Conservation (phyloP, 2,888 invertebrate genomes). For the Siphlonurus alternatus region DNA sequence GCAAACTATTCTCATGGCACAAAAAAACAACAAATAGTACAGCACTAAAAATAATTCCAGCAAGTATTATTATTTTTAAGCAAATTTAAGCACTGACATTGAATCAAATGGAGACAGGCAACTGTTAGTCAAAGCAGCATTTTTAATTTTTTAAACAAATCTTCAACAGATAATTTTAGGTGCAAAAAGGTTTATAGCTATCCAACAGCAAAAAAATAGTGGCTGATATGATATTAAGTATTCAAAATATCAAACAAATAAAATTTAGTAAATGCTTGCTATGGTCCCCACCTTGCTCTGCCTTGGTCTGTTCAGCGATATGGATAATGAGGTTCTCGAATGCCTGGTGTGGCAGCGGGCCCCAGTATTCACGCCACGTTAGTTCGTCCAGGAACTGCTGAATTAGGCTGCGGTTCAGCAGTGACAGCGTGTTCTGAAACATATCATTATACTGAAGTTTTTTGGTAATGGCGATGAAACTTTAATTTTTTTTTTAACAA, state of each 20-base stretch:
- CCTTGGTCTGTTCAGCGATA: slow-evolving; percentile 58
- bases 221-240: background rate
- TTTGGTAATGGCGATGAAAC: too few species aligned
- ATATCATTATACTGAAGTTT: too few species aligned
- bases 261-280: background rate
- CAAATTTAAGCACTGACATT: too few species aligned
- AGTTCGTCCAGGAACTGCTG: slow-evolving; percentile 82
- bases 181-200: background rate
- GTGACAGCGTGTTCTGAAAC: slow-evolving; percentile 58
- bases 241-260: background rate
- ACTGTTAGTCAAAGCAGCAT: background rate
- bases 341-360: slow-evolving; percentile 54
- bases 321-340: slow-evolving; percentile 68
- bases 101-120: too few species aligned
- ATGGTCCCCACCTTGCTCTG: slow-evolving; percentile 39
- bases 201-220: background rate
- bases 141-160: background rate
- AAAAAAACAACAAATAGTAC: too few species aligned
- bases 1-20: too few species aligned
- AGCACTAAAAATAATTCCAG: too few species aligned
- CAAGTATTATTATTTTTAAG: too few species aligned
- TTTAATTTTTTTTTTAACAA: too few species aligned
- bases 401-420: slow-evolving; percentile 68
- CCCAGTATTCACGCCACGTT: slow-evolving; percentile 77
- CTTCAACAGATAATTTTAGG: background rate